Evolutionary conservation across 1,140 invertebrate genomes (phyloP).

Genomic region (Drosophila orosa): DNA sequence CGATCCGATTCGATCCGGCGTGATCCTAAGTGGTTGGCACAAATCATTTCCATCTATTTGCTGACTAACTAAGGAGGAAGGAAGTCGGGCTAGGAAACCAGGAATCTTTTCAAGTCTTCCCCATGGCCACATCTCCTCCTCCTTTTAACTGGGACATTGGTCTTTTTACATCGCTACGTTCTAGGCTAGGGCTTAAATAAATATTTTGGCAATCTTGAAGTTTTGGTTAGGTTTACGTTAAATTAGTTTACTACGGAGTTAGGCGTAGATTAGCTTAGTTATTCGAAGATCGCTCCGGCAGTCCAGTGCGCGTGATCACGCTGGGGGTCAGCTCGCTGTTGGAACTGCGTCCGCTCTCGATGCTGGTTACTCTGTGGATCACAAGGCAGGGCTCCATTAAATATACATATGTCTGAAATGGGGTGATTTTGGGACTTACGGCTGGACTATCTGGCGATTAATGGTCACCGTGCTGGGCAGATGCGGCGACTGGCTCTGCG

Average conservation of each 20-base stretch:
- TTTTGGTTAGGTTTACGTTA: slow-evolving; percentile 55
- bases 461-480: slow-evolving; percentile 76
- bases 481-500: slow-evolving; percentile 83
- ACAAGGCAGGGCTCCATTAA: background rate
- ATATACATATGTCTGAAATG: background rate
- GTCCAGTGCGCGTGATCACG: slow-evolving; percentile 82
- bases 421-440: slow-evolving; percentile 64
- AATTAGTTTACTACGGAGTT: slow-evolving; percentile 20
- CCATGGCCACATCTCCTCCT: background rate
- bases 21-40: slow-evolving; percentile 47
- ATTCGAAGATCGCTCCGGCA: slow-evolving; percentile 82
- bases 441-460: slow-evolving; percentile 83
- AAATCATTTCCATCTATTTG: slow-evolving; percentile 74
- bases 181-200: slow-evolving; percentile 49
- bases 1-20: slow-evolving; percentile 8
- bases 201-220: slow-evolving; percentile 64
- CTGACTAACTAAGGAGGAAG: slow-evolving; percentile 48
- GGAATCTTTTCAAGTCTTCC: slow-evolving; percentile 11
- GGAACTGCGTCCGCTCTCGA: slow-evolving; percentile 66
- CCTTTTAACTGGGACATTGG: slow-evolving; percentile 49
- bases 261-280: slow-evolving; percentile 58
- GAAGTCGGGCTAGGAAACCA: slow-evolving; percentile 26
- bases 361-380: slow-evolving; percentile 69
- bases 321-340: slow-evolving; percentile 78
- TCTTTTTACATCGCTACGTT: slow-evolving; percentile 22